Conservation (phyloP, 2,113 vertebrate species). For the Turnix velox region DNA sequence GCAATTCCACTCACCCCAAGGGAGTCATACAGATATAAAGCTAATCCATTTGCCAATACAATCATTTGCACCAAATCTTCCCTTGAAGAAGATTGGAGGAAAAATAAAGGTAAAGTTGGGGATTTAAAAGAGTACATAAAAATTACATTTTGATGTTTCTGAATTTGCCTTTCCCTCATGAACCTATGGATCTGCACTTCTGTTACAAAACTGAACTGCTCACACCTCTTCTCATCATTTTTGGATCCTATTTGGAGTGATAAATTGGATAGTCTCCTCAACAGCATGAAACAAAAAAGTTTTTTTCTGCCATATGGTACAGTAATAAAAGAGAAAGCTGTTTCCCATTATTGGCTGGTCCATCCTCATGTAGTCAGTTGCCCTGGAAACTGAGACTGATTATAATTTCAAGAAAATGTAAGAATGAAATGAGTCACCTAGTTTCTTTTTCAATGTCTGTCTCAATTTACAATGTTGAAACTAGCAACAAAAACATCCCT, state of each 20-base stretch:
- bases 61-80: not conserved
- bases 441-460: not conserved
- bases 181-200: not conserved
- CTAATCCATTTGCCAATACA: not conserved
- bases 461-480: constrained; percentile 25
- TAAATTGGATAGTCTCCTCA: not conserved
- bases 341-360: constrained; percentile 50
- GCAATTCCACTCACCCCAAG: not conserved
- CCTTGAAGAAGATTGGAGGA: not conserved
- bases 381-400: constrained; percentile 36
- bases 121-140: not conserved
- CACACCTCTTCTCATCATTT: constrained; percentile 12
- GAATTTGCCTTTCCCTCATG: not conserved
- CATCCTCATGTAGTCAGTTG: constrained; percentile 28
- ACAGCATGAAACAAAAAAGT: not conserved
- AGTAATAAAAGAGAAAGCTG: constrained; percentile 49
- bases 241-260: not conserved
- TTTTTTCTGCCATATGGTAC: constrained; percentile 31
- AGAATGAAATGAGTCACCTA: constrained; percentile 20
- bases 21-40: not conserved
- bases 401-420: constrained; percentile 41
- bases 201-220: not conserved
- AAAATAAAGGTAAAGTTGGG: not conserved
- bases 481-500: not conserved
- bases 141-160: not conserved